Evolutionary conservation across 2,113 vertebrate genomes (phyloP).

Genomic region (Pholis gunnellus): DNA sequence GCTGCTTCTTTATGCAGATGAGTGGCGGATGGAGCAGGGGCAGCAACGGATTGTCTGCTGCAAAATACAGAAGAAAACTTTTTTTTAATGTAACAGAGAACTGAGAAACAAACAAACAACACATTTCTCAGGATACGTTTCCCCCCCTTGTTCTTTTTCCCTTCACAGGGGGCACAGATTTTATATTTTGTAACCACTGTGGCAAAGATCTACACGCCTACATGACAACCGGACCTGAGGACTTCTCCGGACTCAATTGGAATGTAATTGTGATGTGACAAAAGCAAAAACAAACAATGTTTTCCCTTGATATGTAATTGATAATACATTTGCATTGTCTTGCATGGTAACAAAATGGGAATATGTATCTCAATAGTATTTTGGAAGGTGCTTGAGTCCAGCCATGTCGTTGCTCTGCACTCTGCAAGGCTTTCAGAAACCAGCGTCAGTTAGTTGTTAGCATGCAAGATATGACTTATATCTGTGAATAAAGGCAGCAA

Average conservation of each 20-base stretch:
- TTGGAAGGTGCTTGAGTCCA: neutral
- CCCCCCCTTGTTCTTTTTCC: neutral
- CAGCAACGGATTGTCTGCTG: conserved; percentile 18
- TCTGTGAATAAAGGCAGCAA: neutral
- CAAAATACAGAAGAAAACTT: neutral
- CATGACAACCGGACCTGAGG: too few species aligned
- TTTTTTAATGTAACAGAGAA: neutral
- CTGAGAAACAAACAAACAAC: conserved; percentile 13
- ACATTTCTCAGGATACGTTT: neutral
- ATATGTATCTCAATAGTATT: conserved; percentile 1
- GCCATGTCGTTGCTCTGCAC: neutral
- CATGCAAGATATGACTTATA: too few species aligned
- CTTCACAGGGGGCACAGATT: conserved; percentile 13
- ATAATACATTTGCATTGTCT: neutral
- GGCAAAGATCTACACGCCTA: neutral
- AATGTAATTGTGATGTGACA: neutral
- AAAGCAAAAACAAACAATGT: too few species aligned
- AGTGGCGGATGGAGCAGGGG: conserved; percentile 14
- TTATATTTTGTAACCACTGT: conserved; percentile 17
- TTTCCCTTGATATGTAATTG: neutral
- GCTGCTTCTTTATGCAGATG: conserved; percentile 64
- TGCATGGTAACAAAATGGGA: neutral
- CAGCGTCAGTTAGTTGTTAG: neutral
- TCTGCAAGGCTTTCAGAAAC: neutral
- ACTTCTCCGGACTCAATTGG: too few species aligned